Base-by-base conservation (phyloP, 2,797 vertebrate genomes). In the Neoniphon sammara region DNA sequence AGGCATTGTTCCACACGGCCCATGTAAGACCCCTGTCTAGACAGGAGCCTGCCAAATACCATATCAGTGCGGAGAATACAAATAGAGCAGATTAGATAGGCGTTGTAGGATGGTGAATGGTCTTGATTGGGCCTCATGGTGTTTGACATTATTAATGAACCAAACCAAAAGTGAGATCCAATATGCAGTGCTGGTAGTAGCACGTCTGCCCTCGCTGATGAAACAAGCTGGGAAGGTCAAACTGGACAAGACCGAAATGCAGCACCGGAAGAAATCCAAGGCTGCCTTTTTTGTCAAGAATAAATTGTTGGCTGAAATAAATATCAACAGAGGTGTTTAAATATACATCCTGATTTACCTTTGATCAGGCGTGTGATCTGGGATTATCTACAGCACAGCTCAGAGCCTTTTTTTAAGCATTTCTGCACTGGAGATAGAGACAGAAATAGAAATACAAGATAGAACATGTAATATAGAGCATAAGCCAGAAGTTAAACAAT, bases 21-120 rank as follows among this genome's bases (percentile, higher is more conserved):
- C 50, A 42, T 66, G 78, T 83, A 86, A 90, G 90, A 89, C 88
- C 89, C 81, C 67, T 50, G 89, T 89, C 91, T 91, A 88, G 89
- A 91, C 88, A 73, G 9, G 47, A 82, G 76, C 75, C 87, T 84
- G 91, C 87, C 90, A 93, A 93, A 93, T 93, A 94, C 85, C 91
- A 91, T 75, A 67, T 80, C 78, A 68, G 84, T 85, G 81, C 66
- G 66, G 82, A 74, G 88, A 93, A 92, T 92, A 93, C 90, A 88
- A 91, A 92, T 90, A 82, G 70, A 84, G 57, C 49, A 36, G 81
- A 84, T 91, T 80, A 73, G 80, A 78, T 84, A 73, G 85, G 76
- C 78, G 85, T 64, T 85, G 85, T 50, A 77, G 57, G 71, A 69
- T 71, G 36, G 87, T 62, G 83, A 83, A 85, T 34, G 44, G 57